A percentile compares a stretch with the other conserved stretches of the same genome.
These are phyloP conservation scores for Thaumetopoea pityocampa DNA, from an alignment of 1,140 invertebrate species.

Conservation along the genomic window DNA sequence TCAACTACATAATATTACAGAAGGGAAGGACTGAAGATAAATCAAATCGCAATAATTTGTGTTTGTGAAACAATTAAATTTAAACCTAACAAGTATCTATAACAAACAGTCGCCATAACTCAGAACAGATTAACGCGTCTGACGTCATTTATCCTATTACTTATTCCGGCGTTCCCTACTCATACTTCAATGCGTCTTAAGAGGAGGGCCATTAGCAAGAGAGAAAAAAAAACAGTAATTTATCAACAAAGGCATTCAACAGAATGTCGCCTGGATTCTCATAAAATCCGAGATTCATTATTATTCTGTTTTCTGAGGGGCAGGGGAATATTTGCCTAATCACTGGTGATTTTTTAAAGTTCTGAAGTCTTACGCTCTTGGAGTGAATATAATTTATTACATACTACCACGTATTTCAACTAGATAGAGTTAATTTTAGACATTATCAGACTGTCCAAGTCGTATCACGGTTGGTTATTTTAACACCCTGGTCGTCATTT, in stretches of 20 bases:
- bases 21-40: too few relatives aligned
- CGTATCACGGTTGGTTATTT: too few relatives aligned
- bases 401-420: too few relatives aligned
- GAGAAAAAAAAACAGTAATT: constrained; percentile 55
- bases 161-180: constrained; percentile 17
- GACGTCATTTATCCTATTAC: constrained; percentile 8
- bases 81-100: not conserved
- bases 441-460: too few relatives aligned
- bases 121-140: constrained; percentile 3
- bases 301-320: constrained; percentile 47
- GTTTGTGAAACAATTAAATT: too few relatives aligned
- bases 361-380: too few relatives aligned
- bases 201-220: constrained; percentile 47
- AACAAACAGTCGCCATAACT: not conserved
- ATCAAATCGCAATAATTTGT: too few relatives aligned
- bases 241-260: constrained; percentile 50
- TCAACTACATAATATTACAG: too few relatives aligned
- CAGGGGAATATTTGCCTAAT: constrained; percentile 53
- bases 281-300: constrained; percentile 47
- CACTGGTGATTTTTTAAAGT: constrained; percentile 35
- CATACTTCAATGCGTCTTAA: constrained; percentile 26
- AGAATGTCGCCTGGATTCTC: constrained; percentile 32
- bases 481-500: too few relatives aligned
- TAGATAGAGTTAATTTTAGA: too few relatives aligned
- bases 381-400: too few relatives aligned